These are phyloP conservation scores for Arrhopalites spinosus DNA, from an alignment of 2,888 invertebrate genomes.

Conservation along the genomic window DNA sequence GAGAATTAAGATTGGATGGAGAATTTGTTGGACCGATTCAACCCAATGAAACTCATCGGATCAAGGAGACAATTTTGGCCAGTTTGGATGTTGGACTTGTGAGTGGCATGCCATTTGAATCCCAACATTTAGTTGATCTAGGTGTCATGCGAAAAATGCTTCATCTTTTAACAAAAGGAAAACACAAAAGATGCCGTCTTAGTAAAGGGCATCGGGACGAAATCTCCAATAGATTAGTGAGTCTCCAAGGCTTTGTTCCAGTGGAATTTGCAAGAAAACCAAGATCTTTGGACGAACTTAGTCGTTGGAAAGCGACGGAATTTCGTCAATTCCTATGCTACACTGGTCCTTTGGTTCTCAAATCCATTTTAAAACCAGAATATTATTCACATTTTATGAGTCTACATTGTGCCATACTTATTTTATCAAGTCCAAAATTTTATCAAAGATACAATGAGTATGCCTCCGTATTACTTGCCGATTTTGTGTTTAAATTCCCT, in stretches of 20 bases:
- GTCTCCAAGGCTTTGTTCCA: not conserved
- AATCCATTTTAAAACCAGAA: not conserved
- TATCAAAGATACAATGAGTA: not conserved
- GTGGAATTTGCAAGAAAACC: constrained; percentile 22
- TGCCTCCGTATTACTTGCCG: not conserved
- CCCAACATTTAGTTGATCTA: not conserved
- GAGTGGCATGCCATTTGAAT: not conserved
- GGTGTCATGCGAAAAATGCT: constrained; percentile 3
- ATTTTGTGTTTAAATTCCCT: not conserved
- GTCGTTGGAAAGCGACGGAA: constrained; percentile 12
- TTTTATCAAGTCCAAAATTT: constrained; percentile 1
- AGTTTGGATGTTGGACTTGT: not conserved
- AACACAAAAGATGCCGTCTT: not conserved
- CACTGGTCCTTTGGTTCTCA: constrained; percentile 4
- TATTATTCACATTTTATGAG: not conserved
- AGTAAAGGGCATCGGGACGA: too few relatives aligned
- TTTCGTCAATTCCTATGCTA: constrained; percentile 12
- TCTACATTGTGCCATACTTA: not conserved
- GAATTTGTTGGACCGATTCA: too few relatives aligned
- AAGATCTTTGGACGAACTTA: not conserved
- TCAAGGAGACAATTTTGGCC: not conserved
- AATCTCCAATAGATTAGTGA: not conserved
- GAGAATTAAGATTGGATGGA: not conserved
- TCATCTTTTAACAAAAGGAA: not conserved
- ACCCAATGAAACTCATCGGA: not conserved